Evolutionary conservation across 2,113 vertebrate species (phyloP).

Genomic region (Calidris pygmaea): DNA sequence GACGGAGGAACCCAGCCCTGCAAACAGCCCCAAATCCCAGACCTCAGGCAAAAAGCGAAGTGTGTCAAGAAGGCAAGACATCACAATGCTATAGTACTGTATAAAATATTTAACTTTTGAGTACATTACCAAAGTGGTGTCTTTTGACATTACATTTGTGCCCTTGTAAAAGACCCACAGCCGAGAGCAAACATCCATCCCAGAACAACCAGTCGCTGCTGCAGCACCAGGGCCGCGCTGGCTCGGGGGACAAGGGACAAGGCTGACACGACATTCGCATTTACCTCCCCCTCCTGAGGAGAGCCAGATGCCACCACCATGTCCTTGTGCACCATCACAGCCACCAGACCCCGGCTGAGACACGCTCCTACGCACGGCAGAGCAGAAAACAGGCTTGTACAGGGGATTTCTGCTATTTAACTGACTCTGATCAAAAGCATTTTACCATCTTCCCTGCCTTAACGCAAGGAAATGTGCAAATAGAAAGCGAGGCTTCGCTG

Average conservation of each 20-base stretch:
- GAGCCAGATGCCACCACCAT: fast-evolving
- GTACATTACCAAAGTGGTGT: constrained; percentile 35
- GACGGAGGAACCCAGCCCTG: not conserved
- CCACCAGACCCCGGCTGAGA: not conserved
- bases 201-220: not conserved
- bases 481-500: not conserved
- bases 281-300: not conserved
- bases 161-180: constrained; percentile 26
- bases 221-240: not conserved
- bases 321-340: not conserved
- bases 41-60: not conserved
- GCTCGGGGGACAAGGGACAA: not conserved
- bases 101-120: constrained; percentile 64
- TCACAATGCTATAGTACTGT: not conserved
- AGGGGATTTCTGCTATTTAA: not conserved
- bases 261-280: constrained; percentile 43
- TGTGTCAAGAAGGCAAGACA: not conserved
- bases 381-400: not conserved
- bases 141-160: constrained; percentile 56
- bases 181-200: constrained; percentile 27
- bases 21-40: not conserved
- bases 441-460: not conserved
- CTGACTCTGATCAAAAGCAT: not conserved
- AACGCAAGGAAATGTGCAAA: not conserved
- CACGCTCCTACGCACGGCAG: not conserved